Conservation (phyloP, 2,797 vertebrate genomes). For the Smutsia gigantea region DNA sequence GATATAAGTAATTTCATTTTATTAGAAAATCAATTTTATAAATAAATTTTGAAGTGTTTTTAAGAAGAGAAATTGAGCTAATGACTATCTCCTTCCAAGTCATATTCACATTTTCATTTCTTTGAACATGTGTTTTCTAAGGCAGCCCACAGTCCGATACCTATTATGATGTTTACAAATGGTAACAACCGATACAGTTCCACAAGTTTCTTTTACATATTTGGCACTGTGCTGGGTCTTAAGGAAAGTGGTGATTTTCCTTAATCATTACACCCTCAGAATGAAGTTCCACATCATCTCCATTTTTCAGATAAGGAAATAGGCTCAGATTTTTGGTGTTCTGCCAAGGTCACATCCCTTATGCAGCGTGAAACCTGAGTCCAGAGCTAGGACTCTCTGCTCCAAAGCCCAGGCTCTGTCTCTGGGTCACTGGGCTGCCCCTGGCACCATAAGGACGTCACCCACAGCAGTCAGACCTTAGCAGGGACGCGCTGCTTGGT, state of each 20-base stretch:
- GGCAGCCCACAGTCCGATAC: not conserved
- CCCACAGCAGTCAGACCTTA: not conserved
- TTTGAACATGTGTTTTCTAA: not conserved
- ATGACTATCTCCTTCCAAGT: not conserved
- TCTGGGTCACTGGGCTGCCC: not conserved
- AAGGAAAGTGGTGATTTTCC: not conserved
- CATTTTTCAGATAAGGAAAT: not conserved
- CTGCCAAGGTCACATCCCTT: not conserved
- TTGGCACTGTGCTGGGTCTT: not conserved
- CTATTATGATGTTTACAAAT: not conserved
- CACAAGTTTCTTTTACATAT: not conserved
- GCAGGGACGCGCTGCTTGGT: fast-evolving
- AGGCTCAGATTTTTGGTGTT: not conserved
- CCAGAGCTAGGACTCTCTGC: not conserved
- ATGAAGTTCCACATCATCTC: not conserved
- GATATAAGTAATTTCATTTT: not conserved
- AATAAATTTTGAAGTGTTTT: not conserved
- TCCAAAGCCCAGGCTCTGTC: fast-evolving
- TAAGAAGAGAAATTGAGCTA: not conserved
- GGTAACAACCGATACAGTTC: not conserved
- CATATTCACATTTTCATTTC: not conserved
- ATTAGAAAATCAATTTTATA: not conserved
- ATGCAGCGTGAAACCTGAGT: not conserved
- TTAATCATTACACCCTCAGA: not conserved
- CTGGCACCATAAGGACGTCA: not conserved